Conservation (phyloP, 2,797 vertebrate species). For the Anabas testudineus region DNA sequence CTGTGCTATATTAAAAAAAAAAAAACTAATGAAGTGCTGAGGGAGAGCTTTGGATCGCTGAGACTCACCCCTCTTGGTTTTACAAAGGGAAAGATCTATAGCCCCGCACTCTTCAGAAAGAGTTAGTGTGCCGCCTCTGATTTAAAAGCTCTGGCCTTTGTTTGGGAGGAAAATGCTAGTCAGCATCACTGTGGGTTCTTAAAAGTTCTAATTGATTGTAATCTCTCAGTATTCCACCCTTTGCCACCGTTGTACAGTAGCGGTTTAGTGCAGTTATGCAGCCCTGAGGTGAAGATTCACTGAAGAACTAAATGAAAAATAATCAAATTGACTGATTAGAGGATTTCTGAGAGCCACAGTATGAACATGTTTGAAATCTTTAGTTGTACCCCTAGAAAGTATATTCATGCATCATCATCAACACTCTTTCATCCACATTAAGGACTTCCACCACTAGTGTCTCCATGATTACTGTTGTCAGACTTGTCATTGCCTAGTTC, state of each 20-base stretch:
- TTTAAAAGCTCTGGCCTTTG: slow-evolving; percentile 58
- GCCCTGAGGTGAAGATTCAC: slow-evolving; percentile 13
- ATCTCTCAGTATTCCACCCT: slow-evolving; percentile 36
- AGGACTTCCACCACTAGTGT: slow-evolving; percentile 16
- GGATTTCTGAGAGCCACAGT: slow-evolving; percentile 6
- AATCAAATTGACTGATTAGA: background rate
- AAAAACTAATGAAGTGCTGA: slow-evolving; percentile 56
- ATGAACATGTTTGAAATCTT: background rate
- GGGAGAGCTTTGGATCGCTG: slow-evolving; percentile 45
- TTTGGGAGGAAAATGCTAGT: slow-evolving; percentile 49
- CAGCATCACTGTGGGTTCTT: slow-evolving; percentile 56
- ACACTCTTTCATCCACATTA: background rate
- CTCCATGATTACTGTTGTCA: slow-evolving; percentile 8
- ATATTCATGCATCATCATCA: too few species aligned
- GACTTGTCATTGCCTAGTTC: slow-evolving; percentile 12
- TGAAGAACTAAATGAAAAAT: slow-evolving; percentile 20
- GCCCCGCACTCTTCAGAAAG: slow-evolving; percentile 42
- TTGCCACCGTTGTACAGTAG: slow-evolving; percentile 13
- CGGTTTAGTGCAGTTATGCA: slow-evolving; percentile 20
- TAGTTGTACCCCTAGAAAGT: background rate
- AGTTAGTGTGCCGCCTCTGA: slow-evolving; percentile 47
- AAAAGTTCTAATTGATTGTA: slow-evolving; percentile 56
- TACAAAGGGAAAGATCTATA: slow-evolving; percentile 59
- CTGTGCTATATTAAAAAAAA: slow-evolving; percentile 38
- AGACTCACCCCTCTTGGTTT: slow-evolving; percentile 47